These are phyloP conservation scores for Ictalurus furcatus DNA, from an alignment of 2,113 vertebrate species.

Conservation along the genomic window DNA sequence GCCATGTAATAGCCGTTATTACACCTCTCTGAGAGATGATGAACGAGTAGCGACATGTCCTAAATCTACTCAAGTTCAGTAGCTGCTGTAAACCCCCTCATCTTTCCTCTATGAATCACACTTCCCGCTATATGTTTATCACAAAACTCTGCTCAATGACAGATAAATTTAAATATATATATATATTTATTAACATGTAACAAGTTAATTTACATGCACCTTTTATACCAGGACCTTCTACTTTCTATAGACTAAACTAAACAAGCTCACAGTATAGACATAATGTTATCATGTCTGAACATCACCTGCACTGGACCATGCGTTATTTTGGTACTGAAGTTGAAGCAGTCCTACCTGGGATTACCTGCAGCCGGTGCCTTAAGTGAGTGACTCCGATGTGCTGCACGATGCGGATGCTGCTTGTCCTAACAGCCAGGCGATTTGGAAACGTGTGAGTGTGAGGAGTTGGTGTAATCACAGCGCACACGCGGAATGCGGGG, in stretches of 20 bases:
- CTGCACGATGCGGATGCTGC: neutral
- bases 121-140: slow-evolving; percentile 8
- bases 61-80: slow-evolving; percentile 64
- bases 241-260: neutral
- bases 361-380: slow-evolving; percentile 33
- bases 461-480: slow-evolving; percentile 54
- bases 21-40: slow-evolving; percentile 64
- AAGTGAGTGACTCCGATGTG: neutral
- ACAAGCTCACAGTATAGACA: no score
- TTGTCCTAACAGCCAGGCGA: neutral
- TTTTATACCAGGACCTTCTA: neutral
- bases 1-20: slow-evolving; percentile 72
- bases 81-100: slow-evolving; percentile 1
- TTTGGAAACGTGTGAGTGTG: slow-evolving; percentile 35
- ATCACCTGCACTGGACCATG: slow-evolving; percentile 56
- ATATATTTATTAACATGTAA: neutral
- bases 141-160: neutral
- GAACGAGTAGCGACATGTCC: slow-evolving; percentile 75
- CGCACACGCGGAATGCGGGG: slow-evolving; percentile 70
- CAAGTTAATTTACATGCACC: neutral
- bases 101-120: slow-evolving; percentile 26
- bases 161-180: neutral
- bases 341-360: slow-evolving; percentile 36
- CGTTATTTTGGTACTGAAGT: neutral
- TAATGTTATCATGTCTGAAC: neutral